A percentile compares a stretch with the other conserved stretches of the same genome.
phyloP scores from a whole-genome alignment of 1,140 invertebrate genomes.

The Aphelenchoides besseyi region DNA sequence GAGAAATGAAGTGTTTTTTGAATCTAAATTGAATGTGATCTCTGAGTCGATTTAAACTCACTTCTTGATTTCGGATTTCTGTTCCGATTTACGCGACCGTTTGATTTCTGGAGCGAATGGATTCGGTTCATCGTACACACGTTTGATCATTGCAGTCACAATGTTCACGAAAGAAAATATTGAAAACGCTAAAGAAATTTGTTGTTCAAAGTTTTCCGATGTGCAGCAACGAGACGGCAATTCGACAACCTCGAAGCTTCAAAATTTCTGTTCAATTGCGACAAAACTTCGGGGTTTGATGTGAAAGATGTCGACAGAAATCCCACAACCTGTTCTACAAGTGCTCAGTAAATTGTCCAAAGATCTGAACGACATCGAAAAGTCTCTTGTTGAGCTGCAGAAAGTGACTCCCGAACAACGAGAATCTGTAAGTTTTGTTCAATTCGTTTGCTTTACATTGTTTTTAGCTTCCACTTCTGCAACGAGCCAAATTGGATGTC shows the following conservation, averaged over 20 bases:
- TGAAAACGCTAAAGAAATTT: slow-evolving; percentile 4
- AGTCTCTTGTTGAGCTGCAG: background rate
- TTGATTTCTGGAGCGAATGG: slow-evolving; percentile 41
- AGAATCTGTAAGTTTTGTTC: slow-evolving; percentile 13
- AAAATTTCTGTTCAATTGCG: too few species aligned
- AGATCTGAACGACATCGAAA: slow-evolving; percentile 6
- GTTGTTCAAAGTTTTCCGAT: background rate
- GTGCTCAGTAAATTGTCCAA: background rate
- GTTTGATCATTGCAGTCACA: background rate
- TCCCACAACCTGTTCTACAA: background rate
- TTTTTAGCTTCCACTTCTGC: background rate
- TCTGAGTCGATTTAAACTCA: slow-evolving; percentile 27
- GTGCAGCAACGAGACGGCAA: background rate
- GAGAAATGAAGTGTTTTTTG: slow-evolving; percentile 25
- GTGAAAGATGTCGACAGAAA: background rate
- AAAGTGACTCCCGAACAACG: background rate
- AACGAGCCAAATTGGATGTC: background rate
- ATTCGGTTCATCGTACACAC: slow-evolving; percentile 37
- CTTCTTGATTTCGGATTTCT: slow-evolving; percentile 20
- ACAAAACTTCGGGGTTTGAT: too few species aligned
- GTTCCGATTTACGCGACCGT: slow-evolving; percentile 15
- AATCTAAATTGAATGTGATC: slow-evolving; percentile 35
- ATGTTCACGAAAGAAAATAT: background rate
- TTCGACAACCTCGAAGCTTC: too few species aligned
- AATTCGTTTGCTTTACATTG: background rate